Conservation (phyloP, 2,888 invertebrate species). For the Metacarcinus magister region DNA sequence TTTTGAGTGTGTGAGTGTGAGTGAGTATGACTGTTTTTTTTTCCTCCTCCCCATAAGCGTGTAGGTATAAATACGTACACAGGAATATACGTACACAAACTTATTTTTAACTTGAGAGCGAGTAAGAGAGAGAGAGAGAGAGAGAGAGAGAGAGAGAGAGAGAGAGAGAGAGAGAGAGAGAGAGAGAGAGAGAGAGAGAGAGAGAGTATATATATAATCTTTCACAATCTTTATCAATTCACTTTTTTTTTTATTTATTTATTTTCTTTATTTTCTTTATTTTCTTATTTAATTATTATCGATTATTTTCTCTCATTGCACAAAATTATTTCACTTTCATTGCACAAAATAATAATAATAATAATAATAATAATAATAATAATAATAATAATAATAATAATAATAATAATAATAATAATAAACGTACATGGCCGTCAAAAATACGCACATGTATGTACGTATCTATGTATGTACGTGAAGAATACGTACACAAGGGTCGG, state of each 20-base stretch:
- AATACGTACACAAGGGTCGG: too few relatives aligned
- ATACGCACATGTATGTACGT: not conserved
- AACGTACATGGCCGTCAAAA: not conserved
- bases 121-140: slow-evolving; percentile 54
- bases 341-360: slow-evolving; percentile 14
- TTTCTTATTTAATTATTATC: not conserved
- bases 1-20: not conserved
- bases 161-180: slow-evolving; percentile 27
- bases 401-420: not conserved
- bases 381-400: slow-evolving; percentile 43
- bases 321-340: not conserved
- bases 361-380: not conserved
- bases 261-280: not conserved
- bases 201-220: not conserved
- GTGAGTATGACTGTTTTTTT: not conserved
- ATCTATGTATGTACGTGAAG: not conserved
- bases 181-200: slow-evolving; percentile 54
- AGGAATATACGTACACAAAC: not conserved
- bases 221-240: not conserved
- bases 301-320: too few relatives aligned
- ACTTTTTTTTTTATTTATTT: not conserved
- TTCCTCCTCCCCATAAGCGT: not conserved
- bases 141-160: slow-evolving; percentile 60
- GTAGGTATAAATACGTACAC: not conserved
- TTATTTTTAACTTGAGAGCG: not conserved